phyloP scores from a whole-genome alignment of 2,797 vertebrate species.

The Micrastur ruficollis region DNA sequence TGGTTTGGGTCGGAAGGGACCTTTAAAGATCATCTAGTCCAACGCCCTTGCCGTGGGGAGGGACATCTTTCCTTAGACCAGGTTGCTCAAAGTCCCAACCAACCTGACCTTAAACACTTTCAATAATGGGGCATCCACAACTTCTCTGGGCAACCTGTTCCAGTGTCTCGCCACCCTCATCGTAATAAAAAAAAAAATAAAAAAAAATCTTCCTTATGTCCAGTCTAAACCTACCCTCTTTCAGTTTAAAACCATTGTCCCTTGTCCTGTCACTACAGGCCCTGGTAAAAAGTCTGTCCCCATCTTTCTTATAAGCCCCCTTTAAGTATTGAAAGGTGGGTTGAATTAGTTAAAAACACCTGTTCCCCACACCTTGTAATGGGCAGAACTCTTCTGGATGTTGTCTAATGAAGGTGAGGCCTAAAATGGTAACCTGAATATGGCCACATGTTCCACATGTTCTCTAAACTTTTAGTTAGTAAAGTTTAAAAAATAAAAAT shows the following conservation, averaged over 20 bases:
- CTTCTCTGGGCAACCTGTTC: background rate
- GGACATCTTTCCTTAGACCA: background rate
- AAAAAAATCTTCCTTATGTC: background rate
- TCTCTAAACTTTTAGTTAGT: background rate
- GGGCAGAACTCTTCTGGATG: background rate
- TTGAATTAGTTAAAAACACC: background rate
- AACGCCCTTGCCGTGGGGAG: accelerated
- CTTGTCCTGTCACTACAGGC: background rate
- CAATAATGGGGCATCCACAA: background rate
- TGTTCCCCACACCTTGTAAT: background rate
- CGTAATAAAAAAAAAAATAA: accelerated
- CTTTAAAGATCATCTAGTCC: background rate
- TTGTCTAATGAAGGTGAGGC: background rate
- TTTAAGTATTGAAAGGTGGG: background rate
- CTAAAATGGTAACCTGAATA: background rate
- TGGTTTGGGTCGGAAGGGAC: background rate
- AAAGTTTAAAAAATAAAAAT: background rate
- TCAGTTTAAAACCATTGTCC: background rate
- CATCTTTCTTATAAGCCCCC: background rate
- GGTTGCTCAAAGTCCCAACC: background rate
- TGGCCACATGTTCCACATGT: background rate
- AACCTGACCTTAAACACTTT: background rate
- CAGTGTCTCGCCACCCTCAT: background rate
- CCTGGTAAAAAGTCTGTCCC: background rate
- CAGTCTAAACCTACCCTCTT: background rate